Evolutionary conservation across 2,797 vertebrate species (phyloP).

Genomic region (Pipistrellus kuhlii): DNA sequence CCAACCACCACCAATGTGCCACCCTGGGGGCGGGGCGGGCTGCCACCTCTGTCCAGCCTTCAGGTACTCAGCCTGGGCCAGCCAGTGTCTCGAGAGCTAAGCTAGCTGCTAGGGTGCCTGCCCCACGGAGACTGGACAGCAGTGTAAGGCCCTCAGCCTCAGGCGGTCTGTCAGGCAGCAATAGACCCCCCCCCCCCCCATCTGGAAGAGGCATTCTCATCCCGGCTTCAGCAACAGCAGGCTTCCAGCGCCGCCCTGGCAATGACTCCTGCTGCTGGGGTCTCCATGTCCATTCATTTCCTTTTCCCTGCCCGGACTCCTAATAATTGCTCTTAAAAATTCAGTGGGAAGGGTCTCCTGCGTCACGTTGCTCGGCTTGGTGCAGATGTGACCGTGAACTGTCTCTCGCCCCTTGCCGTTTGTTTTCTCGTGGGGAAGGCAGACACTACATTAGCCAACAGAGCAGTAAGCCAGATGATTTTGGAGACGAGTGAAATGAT

Average conservation of each 20-base stretch:
- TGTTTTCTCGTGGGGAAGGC: not conserved
- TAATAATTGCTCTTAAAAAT: not conserved
- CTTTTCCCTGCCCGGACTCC: not conserved
- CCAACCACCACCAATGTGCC: not conserved
- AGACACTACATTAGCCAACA: not conserved
- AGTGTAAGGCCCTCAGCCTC: not conserved
- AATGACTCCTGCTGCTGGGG: not conserved
- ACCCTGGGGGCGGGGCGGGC: not conserved
- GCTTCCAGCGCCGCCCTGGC: not conserved
- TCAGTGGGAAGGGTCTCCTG: not conserved
- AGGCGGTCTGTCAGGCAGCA: not conserved
- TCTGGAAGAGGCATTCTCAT: not conserved
- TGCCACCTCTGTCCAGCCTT: not conserved
- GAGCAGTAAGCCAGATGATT: not conserved
- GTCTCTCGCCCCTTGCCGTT: not conserved
- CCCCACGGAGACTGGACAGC: not conserved
- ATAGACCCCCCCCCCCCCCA: fast-evolving
- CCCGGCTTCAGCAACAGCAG: not conserved
- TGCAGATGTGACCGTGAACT: not conserved
- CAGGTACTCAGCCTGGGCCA: not conserved
- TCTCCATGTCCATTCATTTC: not conserved
- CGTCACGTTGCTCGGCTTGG: not conserved
- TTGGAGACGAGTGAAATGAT: not conserved
- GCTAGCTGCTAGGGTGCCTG: not conserved
- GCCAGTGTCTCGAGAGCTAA: not conserved